Percentiles rank a stretch among this genome's conserved stretches.
phyloP scores from a whole-genome alignment of 1,140 invertebrate genomes.

The Bombus difficillimus region DNA sequence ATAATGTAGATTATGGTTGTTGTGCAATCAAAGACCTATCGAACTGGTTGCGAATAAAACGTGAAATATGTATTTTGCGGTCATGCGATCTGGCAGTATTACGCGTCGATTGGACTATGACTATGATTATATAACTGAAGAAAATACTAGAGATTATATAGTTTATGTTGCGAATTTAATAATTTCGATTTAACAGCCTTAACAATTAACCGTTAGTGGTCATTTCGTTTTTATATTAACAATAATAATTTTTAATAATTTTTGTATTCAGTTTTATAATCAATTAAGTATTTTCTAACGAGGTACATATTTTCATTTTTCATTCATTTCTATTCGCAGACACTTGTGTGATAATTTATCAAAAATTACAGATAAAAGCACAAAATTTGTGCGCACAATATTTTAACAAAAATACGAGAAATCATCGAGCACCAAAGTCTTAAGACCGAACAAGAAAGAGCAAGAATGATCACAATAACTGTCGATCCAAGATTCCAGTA shows the following conservation, averaged over 20 bases:
- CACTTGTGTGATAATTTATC: too few species aligned
- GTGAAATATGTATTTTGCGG: background rate
- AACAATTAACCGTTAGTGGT: background rate
- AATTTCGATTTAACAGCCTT: background rate
- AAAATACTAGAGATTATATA: background rate
- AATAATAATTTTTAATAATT: too few species aligned
- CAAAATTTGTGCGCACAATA: too few species aligned
- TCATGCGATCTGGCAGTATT: background rate
- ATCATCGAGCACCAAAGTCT: too few species aligned
- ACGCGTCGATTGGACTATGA: background rate
- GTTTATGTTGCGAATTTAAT: background rate
- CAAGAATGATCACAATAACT: too few species aligned
- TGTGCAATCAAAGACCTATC: background rate
- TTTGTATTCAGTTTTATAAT: too few species aligned
- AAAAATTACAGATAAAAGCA: too few species aligned
- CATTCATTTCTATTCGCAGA: too few species aligned
- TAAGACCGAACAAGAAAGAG: background rate
- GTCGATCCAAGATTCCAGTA: background rate
- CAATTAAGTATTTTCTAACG: too few species aligned
- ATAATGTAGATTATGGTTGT: background rate
- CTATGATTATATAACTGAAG: background rate
- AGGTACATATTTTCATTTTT: too few species aligned
- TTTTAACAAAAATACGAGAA: too few species aligned
- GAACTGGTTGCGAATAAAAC: background rate
- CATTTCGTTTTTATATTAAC: too few species aligned